These are phyloP conservation scores for Helicoverpa assulta DNA, from an alignment of 2,888 invertebrate species.

Conservation along the genomic window DNA sequence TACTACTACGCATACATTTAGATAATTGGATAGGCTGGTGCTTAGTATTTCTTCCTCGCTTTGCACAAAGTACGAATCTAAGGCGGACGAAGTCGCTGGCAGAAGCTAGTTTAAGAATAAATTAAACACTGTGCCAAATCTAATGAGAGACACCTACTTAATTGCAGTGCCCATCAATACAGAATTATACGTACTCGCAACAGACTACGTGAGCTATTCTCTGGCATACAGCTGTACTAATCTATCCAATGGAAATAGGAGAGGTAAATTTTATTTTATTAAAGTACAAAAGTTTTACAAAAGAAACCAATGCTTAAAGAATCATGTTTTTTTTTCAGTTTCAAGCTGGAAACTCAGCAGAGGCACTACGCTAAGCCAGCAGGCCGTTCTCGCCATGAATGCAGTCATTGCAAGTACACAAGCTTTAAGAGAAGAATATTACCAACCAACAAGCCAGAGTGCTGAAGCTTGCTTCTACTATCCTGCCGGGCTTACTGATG, in stretches of 20 bases:
- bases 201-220: constrained; percentile 79
- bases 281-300: not conserved
- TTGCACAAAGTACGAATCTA: too few relatives aligned
- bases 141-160: too few relatives aligned
- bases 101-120: too few relatives aligned
- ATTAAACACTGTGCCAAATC: too few relatives aligned
- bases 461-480: constrained; percentile 84
- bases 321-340: constrained; percentile 67
- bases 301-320: not conserved
- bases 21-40: too few relatives aligned
- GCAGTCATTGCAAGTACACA: constrained; percentile 70
- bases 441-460: constrained; percentile 73
- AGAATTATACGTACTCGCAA: constrained; percentile 77
- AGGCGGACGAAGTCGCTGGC: too few relatives aligned
- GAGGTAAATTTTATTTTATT: constrained; percentile 71
- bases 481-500: constrained; percentile 66
- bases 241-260: constrained; percentile 66
- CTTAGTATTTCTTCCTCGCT: too few relatives aligned
- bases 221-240: constrained; percentile 80
- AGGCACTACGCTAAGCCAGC: constrained; percentile 62
- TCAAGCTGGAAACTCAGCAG: constrained; percentile 84
- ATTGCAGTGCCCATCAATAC: constrained; percentile 57
- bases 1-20: too few relatives aligned
- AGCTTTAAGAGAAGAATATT: constrained; percentile 77
- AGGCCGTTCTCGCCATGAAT: constrained; percentile 67